phyloP scores from a whole-genome alignment of 2,113 vertebrate species.

The Atractosteus spatula region DNA sequence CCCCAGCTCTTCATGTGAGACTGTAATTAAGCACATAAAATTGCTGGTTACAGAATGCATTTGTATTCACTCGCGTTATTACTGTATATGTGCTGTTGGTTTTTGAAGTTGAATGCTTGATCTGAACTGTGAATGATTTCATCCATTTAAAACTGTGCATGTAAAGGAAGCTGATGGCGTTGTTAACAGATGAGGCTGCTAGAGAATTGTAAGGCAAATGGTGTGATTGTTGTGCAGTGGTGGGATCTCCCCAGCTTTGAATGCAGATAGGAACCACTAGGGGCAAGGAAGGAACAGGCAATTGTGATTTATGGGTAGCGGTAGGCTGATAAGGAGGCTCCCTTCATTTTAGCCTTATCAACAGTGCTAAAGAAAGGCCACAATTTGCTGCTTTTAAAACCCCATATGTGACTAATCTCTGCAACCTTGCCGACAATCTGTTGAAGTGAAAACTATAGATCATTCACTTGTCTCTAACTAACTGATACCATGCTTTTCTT shows the following conservation, averaged over 20 bases:
- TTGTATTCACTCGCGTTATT: too few relatives aligned
- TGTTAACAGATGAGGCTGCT: slow-evolving; percentile 30
- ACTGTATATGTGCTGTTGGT: too few relatives aligned
- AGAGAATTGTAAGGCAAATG: slow-evolving; percentile 57
- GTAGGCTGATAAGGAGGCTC: slow-evolving; percentile 68
- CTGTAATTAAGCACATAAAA: too few relatives aligned
- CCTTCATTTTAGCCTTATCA: slow-evolving; percentile 79
- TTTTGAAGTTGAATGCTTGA: too few relatives aligned
- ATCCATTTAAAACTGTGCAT: too few relatives aligned
- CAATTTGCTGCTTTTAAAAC: slow-evolving; percentile 78
- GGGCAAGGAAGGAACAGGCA: slow-evolving; percentile 63
- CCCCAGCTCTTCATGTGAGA: too few relatives aligned
- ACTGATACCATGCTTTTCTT: slow-evolving; percentile 47
- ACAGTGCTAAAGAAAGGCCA: slow-evolving; percentile 71
- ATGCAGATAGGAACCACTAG: slow-evolving; percentile 72
- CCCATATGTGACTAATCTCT: slow-evolving; percentile 77
- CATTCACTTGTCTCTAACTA: slow-evolving; percentile 61
- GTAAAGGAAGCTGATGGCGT: too few relatives aligned
- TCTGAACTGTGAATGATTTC: too few relatives aligned
- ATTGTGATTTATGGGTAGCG: slow-evolving; percentile 77
- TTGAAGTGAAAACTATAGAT: slow-evolving; percentile 68
- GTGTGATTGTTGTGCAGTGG: slow-evolving; percentile 59
- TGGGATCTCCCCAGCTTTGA: slow-evolving; percentile 60
- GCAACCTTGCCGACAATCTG: slow-evolving; percentile 69
- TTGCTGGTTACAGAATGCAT: too few relatives aligned